Percentiles rank a stretch among this genome's conserved stretches.
These are phyloP conservation scores for Belgica antarctica DNA, from an alignment of 2,888 invertebrate genomes.

Conservation along the genomic window DNA sequence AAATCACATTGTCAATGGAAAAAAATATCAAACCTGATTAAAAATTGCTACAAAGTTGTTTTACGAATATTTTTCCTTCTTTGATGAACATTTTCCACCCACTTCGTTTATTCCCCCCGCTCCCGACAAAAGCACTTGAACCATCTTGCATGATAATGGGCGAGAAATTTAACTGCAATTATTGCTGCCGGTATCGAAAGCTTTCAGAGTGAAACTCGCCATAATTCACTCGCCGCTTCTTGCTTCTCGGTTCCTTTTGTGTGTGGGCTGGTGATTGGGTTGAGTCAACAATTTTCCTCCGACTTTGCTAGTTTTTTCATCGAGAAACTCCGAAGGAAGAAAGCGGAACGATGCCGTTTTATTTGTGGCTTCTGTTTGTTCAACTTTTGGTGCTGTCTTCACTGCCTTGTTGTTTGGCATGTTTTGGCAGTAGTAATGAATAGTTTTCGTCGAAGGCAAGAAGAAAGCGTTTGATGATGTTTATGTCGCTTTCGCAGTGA, in stretches of 20 bases:
- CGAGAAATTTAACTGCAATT: not conserved
- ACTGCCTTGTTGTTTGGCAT: constrained; percentile 10
- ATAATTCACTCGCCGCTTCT: not conserved
- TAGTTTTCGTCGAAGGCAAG: constrained; percentile 11
- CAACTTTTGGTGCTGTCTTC: not conserved
- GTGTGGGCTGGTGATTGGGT: too few species aligned
- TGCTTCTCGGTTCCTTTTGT: not conserved
- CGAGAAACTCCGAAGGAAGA: too few species aligned
- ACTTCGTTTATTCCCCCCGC: too few species aligned
- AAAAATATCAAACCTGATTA: too few species aligned
- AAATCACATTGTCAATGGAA: too few species aligned
- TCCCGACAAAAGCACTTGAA: too few species aligned
- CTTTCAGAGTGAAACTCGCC: not conserved
- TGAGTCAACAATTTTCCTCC: not conserved
- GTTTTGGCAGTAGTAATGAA: not conserved
- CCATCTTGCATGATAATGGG: not conserved
- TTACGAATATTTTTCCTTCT: too few species aligned
- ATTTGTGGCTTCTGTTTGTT: not conserved
- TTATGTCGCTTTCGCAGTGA: not conserved
- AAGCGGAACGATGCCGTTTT: too few species aligned
- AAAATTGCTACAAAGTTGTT: too few species aligned
- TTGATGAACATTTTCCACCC: too few species aligned
- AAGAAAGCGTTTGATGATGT: not conserved
- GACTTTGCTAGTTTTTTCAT: too few species aligned
- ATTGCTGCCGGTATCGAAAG: not conserved